These are phyloP conservation scores for Halichoeres trimaculatus DNA, from an alignment of 2,113 vertebrate genomes.

Conservation along the genomic window DNA sequence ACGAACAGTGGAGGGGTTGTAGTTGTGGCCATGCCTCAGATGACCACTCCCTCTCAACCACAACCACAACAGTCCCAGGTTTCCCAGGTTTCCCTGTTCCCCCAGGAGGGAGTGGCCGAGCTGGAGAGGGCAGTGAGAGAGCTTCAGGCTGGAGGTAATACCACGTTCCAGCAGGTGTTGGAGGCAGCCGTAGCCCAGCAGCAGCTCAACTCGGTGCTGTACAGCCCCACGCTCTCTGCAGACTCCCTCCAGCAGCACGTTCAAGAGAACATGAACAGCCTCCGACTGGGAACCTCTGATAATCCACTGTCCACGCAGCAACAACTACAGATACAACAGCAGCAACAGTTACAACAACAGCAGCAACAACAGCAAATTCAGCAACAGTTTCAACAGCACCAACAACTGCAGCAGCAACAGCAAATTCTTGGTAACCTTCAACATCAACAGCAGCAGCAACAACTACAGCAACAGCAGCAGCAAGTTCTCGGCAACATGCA, in stretches of 20 bases:
- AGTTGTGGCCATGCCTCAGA: slow-evolving; percentile 78
- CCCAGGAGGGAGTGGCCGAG: slow-evolving; percentile 89
- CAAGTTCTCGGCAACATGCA: slow-evolving; percentile 79
- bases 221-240: slow-evolving; percentile 77
- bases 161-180: slow-evolving; percentile 79
- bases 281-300: slow-evolving; percentile 87
- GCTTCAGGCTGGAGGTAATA: slow-evolving; percentile 84
- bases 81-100: slow-evolving; percentile 87
- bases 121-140: slow-evolving; percentile 94
- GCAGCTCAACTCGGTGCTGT: slow-evolving; percentile 84
- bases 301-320: slow-evolving; percentile 86
- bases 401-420: slow-evolving; percentile 71
- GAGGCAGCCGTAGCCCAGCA: slow-evolving; percentile 83
- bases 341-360: slow-evolving; percentile 65
- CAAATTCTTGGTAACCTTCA: slow-evolving; percentile 77
- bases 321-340: slow-evolving; percentile 82
- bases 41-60: slow-evolving; percentile 85
- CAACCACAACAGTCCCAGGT: slow-evolving; percentile 87
- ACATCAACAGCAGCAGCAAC: slow-evolving; percentile 85
- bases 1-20: slow-evolving; percentile 70
- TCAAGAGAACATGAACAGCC: slow-evolving; percentile 88
- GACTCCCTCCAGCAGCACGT: slow-evolving; percentile 85
- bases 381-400: slow-evolving; percentile 61
- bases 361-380: slow-evolving; percentile 56
- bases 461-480: slow-evolving; percentile 78